Evolutionary conservation across 2,888 invertebrate genomes (phyloP), one percentile per base, ranked within the genome.

Genomic region (Thyatira batis): DNA sequence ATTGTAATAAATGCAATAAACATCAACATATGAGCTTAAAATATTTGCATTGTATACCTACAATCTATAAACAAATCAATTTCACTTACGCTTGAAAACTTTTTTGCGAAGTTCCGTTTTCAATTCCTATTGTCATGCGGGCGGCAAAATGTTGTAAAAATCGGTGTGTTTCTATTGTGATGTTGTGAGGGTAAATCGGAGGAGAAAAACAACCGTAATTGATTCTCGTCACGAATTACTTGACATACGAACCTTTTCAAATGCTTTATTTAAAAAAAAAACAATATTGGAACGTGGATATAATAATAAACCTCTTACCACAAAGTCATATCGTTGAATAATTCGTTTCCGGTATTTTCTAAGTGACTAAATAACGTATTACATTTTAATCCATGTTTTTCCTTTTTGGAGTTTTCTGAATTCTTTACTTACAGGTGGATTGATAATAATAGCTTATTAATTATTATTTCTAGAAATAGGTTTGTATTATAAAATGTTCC

Each of bases 171-270:
- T 61, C 62, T 60, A 60, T 68, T 62, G 59, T 69, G 57, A 61
- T 52, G 51, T 52, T 54, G 49, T 57, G 53, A 30, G 56, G 53
- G 27, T 39, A 57, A 52, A 48, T 44, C 46, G 51, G 59, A 54
- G 59, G 59, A 65, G 66, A 58, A 53, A 46, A 50, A 54, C 58
- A 69, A 67, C 69, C 69, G 59, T 58, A 58, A 69, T 63, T 67
- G 62, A 60, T 69, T 69, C 67, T 69, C 58, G 63, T 51, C 52
- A 59, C 61, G 57, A 69, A 48, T 63, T 53, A 50, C 53, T 63
- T 59, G 33, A 57, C 57, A 50, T 25, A 53, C 51, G 39, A 60
- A 58, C 61, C 54, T 54, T 56, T 50, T 57, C 52, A 17, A 39
- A 39, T 17, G 6, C 6, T 39, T 39, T 39, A 39, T 17, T 13